Conservation (phyloP, 2,888 invertebrate genomes). For the Microplitis deprimator region DNA sequence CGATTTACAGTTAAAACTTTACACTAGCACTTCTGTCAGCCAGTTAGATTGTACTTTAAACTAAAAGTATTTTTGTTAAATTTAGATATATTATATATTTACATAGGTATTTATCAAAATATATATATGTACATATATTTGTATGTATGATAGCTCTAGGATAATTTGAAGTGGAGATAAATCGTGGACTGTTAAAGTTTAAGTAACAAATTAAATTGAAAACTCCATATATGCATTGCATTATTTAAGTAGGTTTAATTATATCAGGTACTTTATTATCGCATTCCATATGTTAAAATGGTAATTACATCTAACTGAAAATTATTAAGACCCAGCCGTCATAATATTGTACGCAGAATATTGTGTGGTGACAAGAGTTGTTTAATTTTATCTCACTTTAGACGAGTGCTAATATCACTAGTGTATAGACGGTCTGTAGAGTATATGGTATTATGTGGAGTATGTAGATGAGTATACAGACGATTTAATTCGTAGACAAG, state of each 20-base stretch:
- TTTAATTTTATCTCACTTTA: neutral
- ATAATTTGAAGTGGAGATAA: neutral
- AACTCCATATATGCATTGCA: neutral
- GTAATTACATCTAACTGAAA: neutral
- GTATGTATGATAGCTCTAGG: neutral
- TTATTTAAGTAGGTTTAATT: neutral
- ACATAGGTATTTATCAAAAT: neutral
- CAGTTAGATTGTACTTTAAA: neutral
- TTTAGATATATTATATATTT: neutral
- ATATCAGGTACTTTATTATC: neutral
- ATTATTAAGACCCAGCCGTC: neutral
- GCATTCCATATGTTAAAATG: neutral
- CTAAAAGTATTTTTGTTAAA: neutral
- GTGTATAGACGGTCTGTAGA: neutral
- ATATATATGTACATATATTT: neutral
- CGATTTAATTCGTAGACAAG: constrained; percentile 33
- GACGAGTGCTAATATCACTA: neutral
- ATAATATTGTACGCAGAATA: neutral
- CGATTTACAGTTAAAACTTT: neutral
- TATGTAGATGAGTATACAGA: neutral
- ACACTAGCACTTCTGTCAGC: neutral
- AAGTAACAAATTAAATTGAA: too few relatives aligned
- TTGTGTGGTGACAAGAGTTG: neutral
- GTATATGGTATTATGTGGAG: neutral
- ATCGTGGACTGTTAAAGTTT: neutral